Evolutionary conservation across 2,113 vertebrate species (phyloP).

Genomic region (Noturus placidus): DNA sequence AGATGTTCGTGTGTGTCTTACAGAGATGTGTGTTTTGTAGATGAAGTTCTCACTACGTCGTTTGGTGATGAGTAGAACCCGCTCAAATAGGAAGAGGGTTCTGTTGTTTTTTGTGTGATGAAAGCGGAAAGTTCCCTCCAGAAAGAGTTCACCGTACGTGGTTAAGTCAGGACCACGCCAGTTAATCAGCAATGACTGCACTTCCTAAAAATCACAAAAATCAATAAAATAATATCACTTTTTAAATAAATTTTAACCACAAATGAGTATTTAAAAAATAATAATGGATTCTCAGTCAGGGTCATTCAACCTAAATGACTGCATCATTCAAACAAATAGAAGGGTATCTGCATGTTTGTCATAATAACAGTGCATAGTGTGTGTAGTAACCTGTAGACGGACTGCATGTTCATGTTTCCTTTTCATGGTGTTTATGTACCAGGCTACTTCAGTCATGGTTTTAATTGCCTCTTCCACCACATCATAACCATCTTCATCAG

Average conservation of each 20-base stretch:
- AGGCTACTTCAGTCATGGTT: conserved; percentile 94
- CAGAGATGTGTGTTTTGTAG: conserved; percentile 89
- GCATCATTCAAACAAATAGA: background rate
- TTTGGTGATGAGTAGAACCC: conserved; percentile 86
- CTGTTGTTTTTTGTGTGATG: conserved; percentile 85
- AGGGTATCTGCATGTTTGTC: too few species aligned
- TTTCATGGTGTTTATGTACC: conserved; percentile 99
- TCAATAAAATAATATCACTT: background rate
- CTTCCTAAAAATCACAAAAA: conserved; percentile 74
- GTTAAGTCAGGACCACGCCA: conserved; percentile 92
- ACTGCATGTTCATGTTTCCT: conserved; percentile 93
- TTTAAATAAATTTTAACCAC: background rate
- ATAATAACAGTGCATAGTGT: background rate
- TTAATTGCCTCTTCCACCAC: conserved; percentile 91
- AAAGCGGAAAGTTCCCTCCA: conserved; percentile 88
- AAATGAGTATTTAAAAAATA: background rate
- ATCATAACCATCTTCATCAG: conserved; percentile 81
- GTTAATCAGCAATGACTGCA: conserved; percentile 88
- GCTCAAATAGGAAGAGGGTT: conserved; percentile 90
- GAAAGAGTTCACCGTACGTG: conserved; percentile 89
- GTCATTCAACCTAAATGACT: background rate
- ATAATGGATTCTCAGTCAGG: background rate
- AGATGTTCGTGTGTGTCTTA: conserved; percentile 58
- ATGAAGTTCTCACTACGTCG: conserved; percentile 84
- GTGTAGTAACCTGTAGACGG: conserved; percentile 81